Evolutionary conservation across 2,888 invertebrate species (phyloP), one percentile per base, ranked within the genome.

Genomic region (Epinotia ramella): DNA sequence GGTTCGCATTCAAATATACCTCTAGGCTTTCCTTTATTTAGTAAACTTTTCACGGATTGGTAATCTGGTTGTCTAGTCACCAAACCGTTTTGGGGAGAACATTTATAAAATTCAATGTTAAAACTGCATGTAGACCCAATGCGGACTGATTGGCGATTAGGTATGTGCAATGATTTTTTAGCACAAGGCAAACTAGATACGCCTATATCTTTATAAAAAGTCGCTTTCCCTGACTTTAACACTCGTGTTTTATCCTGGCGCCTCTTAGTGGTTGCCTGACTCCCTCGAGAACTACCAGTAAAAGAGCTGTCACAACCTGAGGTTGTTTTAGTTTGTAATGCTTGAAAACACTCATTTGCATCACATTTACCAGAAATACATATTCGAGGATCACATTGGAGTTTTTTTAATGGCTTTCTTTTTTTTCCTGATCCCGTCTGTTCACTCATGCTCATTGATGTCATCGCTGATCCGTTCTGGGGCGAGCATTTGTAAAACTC

Each of bases 101-200:
- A 20, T 44, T 11, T 57, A 28, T 68, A 44, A 40, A 68, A 68
- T 20, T 68, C 68, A 13, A 68, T 44, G 44, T 68, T 69, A 59
- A 69, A 69, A 69, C 69, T 69, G 24, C 69, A 69, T 6, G 46
- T 69, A 20, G 69, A 69, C 46, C 59, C 69, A 60, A 69, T 69
- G 46, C 69, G 59, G 60, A 69, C 69, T 60, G 46, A 24, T 69
- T 60, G 59, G 2, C 69, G 44, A 28, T 60, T 44, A 60, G 9
- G 46, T 20, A 40, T 16, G 20, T 67, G 12, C 18, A 9, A 18
- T 13, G 40, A 0, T 33, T 4, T 20, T 7, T 56, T 67, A 57
- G 56, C 20, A 4, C 18, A 40, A 40, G 13, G 56, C 40, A 56
- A 40, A 28, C 56, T 67, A 12, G 40, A 40, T 18, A n/a, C 18